Conservation (phyloP, 2,113 vertebrate genomes). For the Accipiter virgatus region DNA sequence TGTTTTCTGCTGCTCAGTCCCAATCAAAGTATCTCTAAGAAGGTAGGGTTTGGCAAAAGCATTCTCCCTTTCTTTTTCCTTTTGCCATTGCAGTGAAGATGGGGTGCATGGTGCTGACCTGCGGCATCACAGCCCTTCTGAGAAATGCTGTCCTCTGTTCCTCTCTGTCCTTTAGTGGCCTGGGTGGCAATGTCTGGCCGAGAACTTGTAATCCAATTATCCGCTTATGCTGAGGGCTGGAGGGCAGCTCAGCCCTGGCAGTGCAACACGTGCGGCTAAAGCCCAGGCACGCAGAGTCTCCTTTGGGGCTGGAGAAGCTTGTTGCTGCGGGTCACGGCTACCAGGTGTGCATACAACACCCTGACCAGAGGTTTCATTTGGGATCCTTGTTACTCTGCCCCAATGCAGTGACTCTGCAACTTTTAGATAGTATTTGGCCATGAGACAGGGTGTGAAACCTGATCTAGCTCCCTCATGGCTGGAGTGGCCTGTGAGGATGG, state of each 20-base stretch:
- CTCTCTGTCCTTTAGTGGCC: neutral
- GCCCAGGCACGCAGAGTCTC: rapidly evolving
- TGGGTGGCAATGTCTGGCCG: neutral
- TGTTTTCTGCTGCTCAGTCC: neutral
- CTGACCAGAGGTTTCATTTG: neutral
- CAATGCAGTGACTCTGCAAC: neutral
- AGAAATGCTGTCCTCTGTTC: neutral
- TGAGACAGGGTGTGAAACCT: neutral
- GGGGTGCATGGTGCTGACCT: rapidly evolving
- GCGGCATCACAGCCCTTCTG: neutral
- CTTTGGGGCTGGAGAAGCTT: neutral
- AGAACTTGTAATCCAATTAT: constrained; percentile 33
- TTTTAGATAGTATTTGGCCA: neutral
- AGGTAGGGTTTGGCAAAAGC: neutral
- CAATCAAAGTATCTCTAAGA: rapidly evolving
- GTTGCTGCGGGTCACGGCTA: neutral
- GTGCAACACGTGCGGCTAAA: neutral
- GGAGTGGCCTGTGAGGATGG: neutral
- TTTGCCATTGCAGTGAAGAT: neutral
- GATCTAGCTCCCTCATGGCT: neutral
- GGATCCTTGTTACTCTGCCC: neutral
- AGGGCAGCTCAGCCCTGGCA: neutral
- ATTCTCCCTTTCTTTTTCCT: neutral
- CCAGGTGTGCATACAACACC: neutral
- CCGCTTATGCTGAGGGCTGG: neutral